These are phyloP conservation scores for Rhinopomastus cyanomelas DNA, from an alignment of 2,113 vertebrate species.

Conservation along the genomic window DNA sequence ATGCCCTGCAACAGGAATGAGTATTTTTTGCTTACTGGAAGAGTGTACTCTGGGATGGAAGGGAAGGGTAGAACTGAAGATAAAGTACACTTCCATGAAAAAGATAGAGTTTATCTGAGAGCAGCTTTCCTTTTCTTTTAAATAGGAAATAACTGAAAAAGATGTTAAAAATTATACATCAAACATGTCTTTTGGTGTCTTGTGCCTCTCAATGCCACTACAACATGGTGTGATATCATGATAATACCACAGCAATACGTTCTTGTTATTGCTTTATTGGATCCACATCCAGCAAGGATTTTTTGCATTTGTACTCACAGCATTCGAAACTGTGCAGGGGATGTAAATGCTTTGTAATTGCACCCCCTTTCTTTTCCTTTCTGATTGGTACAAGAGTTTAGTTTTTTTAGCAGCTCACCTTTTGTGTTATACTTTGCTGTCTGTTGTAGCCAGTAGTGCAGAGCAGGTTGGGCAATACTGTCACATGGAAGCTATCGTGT, in stretches of 20 bases:
- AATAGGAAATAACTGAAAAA: background rate
- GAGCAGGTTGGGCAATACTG: background rate
- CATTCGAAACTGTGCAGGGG: background rate
- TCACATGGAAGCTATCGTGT: background rate
- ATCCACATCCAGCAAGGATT: background rate
- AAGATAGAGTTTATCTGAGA: background rate
- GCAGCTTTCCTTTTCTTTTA: background rate
- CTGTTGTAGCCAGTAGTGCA: background rate
- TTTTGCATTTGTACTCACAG: background rate
- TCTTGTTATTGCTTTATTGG: background rate
- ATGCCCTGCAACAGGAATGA: background rate
- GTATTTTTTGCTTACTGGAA: background rate
- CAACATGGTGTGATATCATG: too few species aligned
- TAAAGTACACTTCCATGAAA: background rate
- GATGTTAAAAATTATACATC: background rate
- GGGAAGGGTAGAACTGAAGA: background rate
- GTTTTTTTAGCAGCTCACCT: accelerated
- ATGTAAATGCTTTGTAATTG: background rate
- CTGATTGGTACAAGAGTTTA: background rate
- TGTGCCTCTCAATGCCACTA: background rate
- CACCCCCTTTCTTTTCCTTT: background rate
- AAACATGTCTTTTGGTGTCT: background rate
- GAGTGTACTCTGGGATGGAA: background rate
- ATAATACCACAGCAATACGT: background rate
- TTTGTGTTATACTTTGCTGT: background rate